Conservation (phyloP, 2,797 vertebrate genomes). For the Euthynnus affinis region DNA sequence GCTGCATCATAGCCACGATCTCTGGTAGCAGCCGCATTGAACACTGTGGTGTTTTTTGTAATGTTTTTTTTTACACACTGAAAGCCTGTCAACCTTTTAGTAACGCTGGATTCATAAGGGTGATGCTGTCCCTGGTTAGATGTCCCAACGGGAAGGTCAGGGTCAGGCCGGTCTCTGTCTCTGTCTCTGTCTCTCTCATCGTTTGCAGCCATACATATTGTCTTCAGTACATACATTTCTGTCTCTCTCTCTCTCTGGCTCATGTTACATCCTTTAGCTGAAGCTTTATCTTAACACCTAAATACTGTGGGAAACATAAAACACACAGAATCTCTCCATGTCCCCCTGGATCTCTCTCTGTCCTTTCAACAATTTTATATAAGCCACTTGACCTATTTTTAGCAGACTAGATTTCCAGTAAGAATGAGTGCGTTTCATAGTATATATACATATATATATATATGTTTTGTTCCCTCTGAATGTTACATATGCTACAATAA, state of each 20-base stretch:
- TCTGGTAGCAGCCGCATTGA: neutral
- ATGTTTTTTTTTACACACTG: conserved; percentile 22
- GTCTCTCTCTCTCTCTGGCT: conserved; percentile 13
- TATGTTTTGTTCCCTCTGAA: neutral
- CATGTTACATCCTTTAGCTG: neutral
- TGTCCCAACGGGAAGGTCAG: conserved; percentile 45
- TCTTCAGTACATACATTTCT: neutral
- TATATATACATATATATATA: too few relatives aligned
- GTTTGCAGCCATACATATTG: neutral
- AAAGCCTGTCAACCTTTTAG: conserved; percentile 45
- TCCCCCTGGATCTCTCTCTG: conserved; percentile 4
- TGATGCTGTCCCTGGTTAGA: conserved; percentile 20
- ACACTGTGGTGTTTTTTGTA: neutral
- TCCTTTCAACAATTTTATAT: neutral
- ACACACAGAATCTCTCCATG: neutral
- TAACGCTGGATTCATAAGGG: conserved; percentile 19
- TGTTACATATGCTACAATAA: neutral
- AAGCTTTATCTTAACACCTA: conserved; percentile 2
- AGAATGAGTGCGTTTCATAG: neutral
- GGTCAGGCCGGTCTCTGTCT: conserved; percentile 27
- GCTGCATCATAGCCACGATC: neutral
- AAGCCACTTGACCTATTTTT: conserved; percentile 13
- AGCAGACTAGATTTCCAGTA: neutral
- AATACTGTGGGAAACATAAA: neutral
- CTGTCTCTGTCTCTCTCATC: conserved; percentile 8